Conservation (phyloP, 2,113 vertebrate genomes). For the Barbus barbus region DNA sequence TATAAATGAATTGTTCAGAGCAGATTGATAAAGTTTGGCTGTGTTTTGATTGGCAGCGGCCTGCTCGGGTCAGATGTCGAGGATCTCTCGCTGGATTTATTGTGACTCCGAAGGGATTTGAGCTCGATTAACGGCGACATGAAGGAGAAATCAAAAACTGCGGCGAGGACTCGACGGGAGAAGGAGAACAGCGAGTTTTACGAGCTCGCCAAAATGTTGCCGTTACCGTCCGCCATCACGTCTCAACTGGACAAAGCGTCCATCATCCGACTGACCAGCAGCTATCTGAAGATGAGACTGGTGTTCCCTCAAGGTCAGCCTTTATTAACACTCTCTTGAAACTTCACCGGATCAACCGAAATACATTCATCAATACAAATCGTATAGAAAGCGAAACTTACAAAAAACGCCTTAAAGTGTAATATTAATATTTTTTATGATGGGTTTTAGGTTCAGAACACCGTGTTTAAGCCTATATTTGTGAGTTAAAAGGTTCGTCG, state of each 20-base stretch:
- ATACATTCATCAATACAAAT: no score
- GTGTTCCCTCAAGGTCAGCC: conserved; percentile 93
- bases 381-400: no score
- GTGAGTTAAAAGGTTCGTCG: no score
- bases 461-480: no score
- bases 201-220: conserved; percentile 95
- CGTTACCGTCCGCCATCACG: conserved; percentile 96
- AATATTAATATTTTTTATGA: no score
- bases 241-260: conserved; percentile 98
- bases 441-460: no score
- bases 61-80: conserved; percentile 5
- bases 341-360: no score
- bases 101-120: not conserved
- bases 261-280: conserved; percentile 96
- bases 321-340: no score
- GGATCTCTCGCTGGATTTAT: not conserved
- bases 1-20: not conserved
- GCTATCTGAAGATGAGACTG: conserved; percentile 96
- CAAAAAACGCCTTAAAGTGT: no score
- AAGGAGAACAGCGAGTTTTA: conserved; percentile 99
- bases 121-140: conserved; percentile 66
- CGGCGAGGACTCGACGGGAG: conserved; percentile 95
- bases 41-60: not conserved
- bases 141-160: conserved; percentile 99
- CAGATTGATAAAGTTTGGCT: not conserved